Percentiles rank a stretch among this genome's conserved stretches.
Conservation (phyloP, 2,888 invertebrate genomes). For the Eupithecia exiguata region DNA sequence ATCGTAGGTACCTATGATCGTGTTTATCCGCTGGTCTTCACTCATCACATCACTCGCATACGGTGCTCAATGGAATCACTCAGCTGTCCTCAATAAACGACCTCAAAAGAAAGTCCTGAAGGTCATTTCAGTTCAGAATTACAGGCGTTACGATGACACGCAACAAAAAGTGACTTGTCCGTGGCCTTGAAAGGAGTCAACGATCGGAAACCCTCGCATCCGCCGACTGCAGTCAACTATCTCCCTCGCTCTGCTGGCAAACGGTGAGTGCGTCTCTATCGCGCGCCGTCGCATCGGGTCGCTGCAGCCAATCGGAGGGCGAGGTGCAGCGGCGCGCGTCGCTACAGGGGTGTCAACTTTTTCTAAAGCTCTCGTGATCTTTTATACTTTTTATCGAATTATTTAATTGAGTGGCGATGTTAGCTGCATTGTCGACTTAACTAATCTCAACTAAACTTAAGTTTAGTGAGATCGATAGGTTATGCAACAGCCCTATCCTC, state of each 20-base stretch:
- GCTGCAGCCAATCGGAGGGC: slow-evolving; percentile 68
- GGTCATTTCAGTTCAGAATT: slow-evolving; percentile 73
- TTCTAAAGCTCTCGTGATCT: slow-evolving; percentile 74
- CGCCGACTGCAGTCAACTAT: slow-evolving; percentile 69
- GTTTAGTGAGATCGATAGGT: slow-evolving; percentile 30
- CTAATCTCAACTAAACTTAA: slow-evolving; percentile 8
- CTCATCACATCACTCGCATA: background rate
- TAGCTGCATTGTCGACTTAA: slow-evolving; percentile 29
- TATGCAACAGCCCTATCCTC: slow-evolving; percentile 52
- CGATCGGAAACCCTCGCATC: slow-evolving; percentile 81
- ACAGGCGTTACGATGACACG: slow-evolving; percentile 71
- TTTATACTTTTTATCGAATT: slow-evolving; percentile 63
- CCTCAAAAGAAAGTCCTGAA: slow-evolving; percentile 78
- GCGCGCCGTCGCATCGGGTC: slow-evolving; percentile 56
- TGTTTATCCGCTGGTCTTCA: slow-evolving; percentile 13
- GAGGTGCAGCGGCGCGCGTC: slow-evolving; percentile 80
- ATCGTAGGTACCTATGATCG: slow-evolving; percentile 17
- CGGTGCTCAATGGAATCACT: slow-evolving; percentile 8
- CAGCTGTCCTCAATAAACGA: slow-evolving; percentile 49
- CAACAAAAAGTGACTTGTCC: slow-evolving; percentile 72
- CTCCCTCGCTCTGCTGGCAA: slow-evolving; percentile 55
- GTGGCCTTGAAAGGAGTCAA: slow-evolving; percentile 82
- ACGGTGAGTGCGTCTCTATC: slow-evolving; percentile 55
- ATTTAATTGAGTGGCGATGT: slow-evolving; percentile 70
- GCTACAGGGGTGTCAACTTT: slow-evolving; percentile 78